Conservation (phyloP, 1,140 invertebrate species). For the Drosophila burlai region DNA sequence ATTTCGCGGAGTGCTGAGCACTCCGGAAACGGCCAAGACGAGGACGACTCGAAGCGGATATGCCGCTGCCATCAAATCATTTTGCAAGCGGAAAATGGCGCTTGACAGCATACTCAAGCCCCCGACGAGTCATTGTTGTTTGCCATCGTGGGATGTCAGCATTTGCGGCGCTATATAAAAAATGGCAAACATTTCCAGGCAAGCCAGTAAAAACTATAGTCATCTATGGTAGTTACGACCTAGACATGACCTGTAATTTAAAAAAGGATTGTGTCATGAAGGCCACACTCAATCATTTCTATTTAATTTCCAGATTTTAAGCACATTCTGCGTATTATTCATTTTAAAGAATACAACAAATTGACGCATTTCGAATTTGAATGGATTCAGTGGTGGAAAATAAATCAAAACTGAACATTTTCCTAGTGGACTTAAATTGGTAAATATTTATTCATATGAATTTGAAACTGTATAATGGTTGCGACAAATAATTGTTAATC, state of each 20-base stretch:
- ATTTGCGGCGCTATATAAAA: conserved; percentile 62
- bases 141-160: conserved; percentile 54
- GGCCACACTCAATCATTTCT: too few species aligned
- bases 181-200: conserved; percentile 55
- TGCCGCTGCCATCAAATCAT: conserved; percentile 81
- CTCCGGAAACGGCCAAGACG: conserved; percentile 29
- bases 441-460: not conserved
- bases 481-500: conserved; percentile 3
- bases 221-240: not conserved
- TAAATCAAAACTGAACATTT: not conserved
- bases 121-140: conserved; percentile 46
- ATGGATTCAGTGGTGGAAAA: too few species aligned
- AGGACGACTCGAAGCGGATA: conserved; percentile 65
- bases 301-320: not conserved
- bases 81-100: conserved; percentile 80
- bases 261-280: not conserved
- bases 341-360: not conserved
- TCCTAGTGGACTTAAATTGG: not conserved
- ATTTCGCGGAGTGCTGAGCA: not conserved
- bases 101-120: conserved; percentile 52
- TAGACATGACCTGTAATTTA: not conserved
- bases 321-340: too few species aligned
- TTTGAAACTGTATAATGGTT: not conserved
- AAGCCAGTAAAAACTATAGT: conserved; percentile 26
- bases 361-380: not conserved